phyloP scores from a whole-genome alignment of 2,113 vertebrate genomes.

The Dicentrarchus labrax region DNA sequence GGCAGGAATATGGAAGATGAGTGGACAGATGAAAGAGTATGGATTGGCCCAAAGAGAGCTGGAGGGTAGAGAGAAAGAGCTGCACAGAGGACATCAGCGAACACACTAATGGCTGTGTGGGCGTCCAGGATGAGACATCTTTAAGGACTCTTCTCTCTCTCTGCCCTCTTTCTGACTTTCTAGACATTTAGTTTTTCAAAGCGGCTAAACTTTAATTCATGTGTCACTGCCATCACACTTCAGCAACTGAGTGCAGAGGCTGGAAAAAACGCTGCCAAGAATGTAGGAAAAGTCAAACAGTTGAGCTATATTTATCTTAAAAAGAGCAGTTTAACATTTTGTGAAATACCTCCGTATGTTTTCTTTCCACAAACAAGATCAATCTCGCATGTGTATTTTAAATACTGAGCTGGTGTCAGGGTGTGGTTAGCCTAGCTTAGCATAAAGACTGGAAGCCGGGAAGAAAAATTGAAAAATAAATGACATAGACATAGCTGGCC shows the following conservation, averaged over 20 bases:
- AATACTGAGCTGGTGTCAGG: neutral
- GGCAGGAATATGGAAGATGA: neutral
- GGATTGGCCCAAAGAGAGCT: neutral
- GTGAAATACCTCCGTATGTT: neutral
- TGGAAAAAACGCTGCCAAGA: neutral
- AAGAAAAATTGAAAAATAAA: too few species aligned
- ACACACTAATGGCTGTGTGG: constrained; percentile 42
- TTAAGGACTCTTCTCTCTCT: constrained; percentile 12
- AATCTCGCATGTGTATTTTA: neutral
- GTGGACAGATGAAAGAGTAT: constrained; percentile 13
- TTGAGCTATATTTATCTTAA: neutral
- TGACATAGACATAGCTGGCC: too few species aligned
- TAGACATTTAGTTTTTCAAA: constrained; percentile 2
- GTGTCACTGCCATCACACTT: neutral
- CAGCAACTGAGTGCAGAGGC: neutral
- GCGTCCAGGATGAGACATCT: constrained; percentile 34
- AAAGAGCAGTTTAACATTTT: neutral
- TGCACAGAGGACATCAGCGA: constrained; percentile 16
- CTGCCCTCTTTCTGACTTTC: neutral
- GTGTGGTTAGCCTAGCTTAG: neutral
- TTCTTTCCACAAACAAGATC: neutral
- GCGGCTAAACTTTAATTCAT: neutral
- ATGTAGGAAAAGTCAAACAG: neutral
- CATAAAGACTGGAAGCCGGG: neutral
- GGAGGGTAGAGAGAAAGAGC: neutral